Conservation (phyloP, 2,797 vertebrate genomes). For the Anomalospiza imberbis region DNA sequence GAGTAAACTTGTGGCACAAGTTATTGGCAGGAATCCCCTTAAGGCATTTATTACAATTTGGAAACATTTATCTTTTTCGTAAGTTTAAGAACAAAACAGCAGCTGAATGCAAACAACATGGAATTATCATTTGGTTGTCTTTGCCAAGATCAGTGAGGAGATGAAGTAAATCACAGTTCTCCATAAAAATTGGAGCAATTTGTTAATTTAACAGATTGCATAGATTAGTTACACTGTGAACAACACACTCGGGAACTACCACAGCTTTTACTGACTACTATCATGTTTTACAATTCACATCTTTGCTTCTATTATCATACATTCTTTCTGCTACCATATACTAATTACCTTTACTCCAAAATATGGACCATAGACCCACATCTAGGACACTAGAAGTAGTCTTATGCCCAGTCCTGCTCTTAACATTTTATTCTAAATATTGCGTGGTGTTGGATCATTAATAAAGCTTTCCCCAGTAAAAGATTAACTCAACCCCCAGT, state of each 20-base stretch:
- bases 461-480: neutral
- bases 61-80: neutral
- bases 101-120: neutral
- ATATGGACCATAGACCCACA: fast-evolving
- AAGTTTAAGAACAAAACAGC: neutral
- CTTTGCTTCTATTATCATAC: neutral
- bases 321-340: neutral
- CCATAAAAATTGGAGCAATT: neutral
- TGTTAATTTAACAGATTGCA: neutral
- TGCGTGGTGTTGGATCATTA: neutral
- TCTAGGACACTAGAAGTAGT: neutral
- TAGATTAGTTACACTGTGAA: neutral
- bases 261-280: neutral
- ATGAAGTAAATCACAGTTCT: neutral
- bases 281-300: neutral
- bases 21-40: neutral
- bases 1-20: neutral
- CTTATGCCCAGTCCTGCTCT: neutral
- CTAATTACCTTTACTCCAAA: neutral
- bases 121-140: neutral
- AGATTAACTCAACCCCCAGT: neutral
- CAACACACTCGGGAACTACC: neutral
- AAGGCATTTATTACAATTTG: neutral
- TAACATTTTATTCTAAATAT: neutral
- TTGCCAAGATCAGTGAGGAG: neutral